These are phyloP conservation scores for Oceanodroma tethys DNA, from an alignment of 2,113 vertebrate species.

Conservation along the genomic window DNA sequence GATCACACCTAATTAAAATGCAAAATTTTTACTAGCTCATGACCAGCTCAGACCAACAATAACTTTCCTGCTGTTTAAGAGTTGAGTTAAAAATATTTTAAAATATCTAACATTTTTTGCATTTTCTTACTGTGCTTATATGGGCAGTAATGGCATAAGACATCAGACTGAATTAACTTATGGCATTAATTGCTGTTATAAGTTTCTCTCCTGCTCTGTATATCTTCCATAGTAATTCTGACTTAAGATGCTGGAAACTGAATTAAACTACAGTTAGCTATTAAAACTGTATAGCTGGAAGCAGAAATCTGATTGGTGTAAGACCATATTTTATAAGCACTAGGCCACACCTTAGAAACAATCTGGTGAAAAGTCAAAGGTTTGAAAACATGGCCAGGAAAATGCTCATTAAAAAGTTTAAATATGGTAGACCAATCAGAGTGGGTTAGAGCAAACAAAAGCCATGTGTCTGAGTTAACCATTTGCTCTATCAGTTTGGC, in stretches of 20 bases:
- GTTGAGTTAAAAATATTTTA: neutral
- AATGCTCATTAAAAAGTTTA: neutral
- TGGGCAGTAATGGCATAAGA: neutral
- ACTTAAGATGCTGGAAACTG: neutral
- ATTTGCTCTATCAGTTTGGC: neutral
- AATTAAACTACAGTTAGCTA: neutral
- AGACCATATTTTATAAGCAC: neutral
- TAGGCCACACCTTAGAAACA: neutral
- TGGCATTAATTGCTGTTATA: neutral
- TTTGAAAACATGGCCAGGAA: neutral
- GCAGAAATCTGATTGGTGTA: neutral
- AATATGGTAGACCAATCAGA: neutral
- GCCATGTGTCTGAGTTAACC: neutral
- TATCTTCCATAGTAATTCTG: neutral
- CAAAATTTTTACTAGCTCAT: constrained; percentile 2
- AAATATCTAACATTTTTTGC: constrained; percentile 27
- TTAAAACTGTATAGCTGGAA: neutral
- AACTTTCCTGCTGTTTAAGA: constrained; percentile 18
- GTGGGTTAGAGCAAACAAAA: neutral
- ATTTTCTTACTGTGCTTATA: neutral
- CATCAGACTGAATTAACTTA: neutral
- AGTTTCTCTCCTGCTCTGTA: neutral
- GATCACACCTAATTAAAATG: constrained; percentile 59
- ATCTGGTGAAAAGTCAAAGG: neutral
- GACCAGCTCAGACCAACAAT: neutral